Evolutionary conservation across 1,140 invertebrate genomes (phyloP).

Genomic region (Macrobrachium nipponense): DNA sequence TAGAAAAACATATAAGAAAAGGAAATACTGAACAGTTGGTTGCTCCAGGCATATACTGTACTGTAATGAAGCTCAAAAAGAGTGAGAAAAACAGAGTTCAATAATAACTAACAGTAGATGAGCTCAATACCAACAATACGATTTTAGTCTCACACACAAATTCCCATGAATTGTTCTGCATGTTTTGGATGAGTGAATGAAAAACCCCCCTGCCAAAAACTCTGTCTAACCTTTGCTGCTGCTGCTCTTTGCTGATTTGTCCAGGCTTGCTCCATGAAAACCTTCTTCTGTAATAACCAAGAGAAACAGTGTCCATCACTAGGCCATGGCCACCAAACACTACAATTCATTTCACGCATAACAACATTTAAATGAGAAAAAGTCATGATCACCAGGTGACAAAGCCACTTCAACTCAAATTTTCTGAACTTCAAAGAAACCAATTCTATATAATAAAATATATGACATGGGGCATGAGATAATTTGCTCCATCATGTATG

Average conservation of each 20-base stretch:
- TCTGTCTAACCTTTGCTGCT: constrained; percentile 53
- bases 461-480: too few relatives aligned
- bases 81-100: neutral
- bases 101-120: neutral
- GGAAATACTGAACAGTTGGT: neutral
- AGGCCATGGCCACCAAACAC: constrained; percentile 5
- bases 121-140: too few relatives aligned
- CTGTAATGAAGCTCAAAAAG: too few relatives aligned
- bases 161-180: neutral
- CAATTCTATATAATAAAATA: too few relatives aligned
- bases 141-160: neutral
- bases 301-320: constrained; percentile 53
- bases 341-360: constrained; percentile 3
- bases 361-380: constrained; percentile 5
- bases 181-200: too few relatives aligned
- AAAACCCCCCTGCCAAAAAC: constrained; percentile 13
- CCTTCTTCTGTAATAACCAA: constrained; percentile 57
- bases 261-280: constrained; percentile 58
- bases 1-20: neutral
- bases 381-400: neutral
- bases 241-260: constrained; percentile 57
- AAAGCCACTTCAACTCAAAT: too few relatives aligned
- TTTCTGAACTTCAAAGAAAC: too few relatives aligned
- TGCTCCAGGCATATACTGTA: too few relatives aligned
- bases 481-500: too few relatives aligned